These are phyloP conservation scores for Pycnonotus jocosus DNA, from an alignment of 2,113 vertebrate species.

Conservation along the genomic window DNA sequence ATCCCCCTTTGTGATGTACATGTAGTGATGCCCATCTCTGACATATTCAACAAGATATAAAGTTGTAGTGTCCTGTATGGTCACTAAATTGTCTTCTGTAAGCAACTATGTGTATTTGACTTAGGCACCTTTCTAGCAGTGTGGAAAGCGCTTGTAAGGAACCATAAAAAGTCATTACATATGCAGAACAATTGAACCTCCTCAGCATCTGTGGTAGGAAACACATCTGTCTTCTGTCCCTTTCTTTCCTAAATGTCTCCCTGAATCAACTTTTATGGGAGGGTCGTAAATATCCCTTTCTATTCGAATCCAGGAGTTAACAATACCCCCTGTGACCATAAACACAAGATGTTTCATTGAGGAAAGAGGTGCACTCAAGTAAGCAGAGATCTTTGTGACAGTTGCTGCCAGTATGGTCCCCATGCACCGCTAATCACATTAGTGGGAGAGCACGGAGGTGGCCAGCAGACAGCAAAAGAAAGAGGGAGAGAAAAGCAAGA, in stretches of 20 bases:
- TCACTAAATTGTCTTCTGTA: constrained; percentile 22
- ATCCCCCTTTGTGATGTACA: background rate
- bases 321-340: constrained; percentile 82
- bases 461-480: constrained; percentile 88
- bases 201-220: constrained; percentile 70
- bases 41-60: constrained; percentile 6
- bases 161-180: constrained; percentile 73
- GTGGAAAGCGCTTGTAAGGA: constrained; percentile 59
- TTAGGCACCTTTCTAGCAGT: constrained; percentile 70
- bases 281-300: constrained; percentile 73
- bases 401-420: constrained; percentile 78
- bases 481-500: constrained; percentile 86
- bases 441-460: constrained; percentile 85
- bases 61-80: constrained; percentile 23
- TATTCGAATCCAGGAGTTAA: constrained; percentile 70
- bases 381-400: constrained; percentile 81
- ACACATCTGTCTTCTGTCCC: constrained; percentile 76
- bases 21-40: background rate
- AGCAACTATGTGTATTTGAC: constrained; percentile 59
- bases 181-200: constrained; percentile 62
- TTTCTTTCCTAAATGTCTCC: constrained; percentile 73
- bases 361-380: constrained; percentile 79
- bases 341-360: constrained; percentile 76
- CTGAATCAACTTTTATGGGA: constrained; percentile 75
- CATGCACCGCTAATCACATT: constrained; percentile 94